Percentiles rank a stretch among this genome's conserved stretches.
Conservation (phyloP, 2,113 vertebrate species). For the Pelecanus crispus region DNA sequence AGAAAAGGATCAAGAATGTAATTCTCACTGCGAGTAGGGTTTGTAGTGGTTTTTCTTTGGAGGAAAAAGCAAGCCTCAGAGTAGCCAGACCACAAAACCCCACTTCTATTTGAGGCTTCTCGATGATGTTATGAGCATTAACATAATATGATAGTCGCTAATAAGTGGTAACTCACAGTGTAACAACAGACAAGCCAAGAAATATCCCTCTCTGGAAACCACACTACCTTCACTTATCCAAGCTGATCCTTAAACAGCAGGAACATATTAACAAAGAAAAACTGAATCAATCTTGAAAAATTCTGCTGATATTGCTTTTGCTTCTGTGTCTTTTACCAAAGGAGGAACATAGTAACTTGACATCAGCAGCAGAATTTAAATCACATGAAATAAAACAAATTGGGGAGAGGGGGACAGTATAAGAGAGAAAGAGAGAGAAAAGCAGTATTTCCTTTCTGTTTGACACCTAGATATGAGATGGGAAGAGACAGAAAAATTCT, state of each 20-base stretch:
- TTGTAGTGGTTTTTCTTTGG: background rate
- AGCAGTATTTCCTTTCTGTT: background rate
- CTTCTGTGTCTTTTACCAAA: background rate
- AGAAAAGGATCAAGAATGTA: background rate
- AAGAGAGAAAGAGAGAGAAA: background rate
- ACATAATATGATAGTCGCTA: background rate
- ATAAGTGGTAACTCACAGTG: background rate
- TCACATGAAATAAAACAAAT: background rate
- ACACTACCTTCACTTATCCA: background rate
- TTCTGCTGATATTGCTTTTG: background rate
- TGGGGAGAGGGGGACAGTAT: background rate
- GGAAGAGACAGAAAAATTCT: background rate
- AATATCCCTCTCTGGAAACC: background rate
- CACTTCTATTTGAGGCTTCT: background rate
- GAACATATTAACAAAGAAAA: background rate
- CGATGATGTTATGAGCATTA: background rate
- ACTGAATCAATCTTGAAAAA: background rate
- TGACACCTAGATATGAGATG: background rate
- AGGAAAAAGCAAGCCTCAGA: background rate
- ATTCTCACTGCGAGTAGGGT: background rate
- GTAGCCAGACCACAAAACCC: background rate
- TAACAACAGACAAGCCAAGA: background rate
- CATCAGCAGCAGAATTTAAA: background rate
- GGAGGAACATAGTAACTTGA: background rate
- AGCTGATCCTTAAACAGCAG: background rate